Evolutionary conservation across 2,113 vertebrate genomes (phyloP), one percentile per base, ranked within the genome.

Genomic region (Campylomormyrus numenius): DNA sequence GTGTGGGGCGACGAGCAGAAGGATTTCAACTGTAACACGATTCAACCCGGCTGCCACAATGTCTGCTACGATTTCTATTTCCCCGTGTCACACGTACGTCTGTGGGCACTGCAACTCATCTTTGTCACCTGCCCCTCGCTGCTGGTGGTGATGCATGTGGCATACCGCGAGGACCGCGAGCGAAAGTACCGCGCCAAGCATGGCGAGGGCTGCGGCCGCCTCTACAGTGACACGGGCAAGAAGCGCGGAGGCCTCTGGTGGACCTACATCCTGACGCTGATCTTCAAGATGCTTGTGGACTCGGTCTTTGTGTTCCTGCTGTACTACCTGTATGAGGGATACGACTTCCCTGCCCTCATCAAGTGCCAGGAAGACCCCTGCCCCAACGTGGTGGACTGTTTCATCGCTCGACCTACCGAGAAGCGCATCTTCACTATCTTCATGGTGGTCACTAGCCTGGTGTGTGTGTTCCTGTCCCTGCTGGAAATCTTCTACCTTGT

Each of bases 91-190:
- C 98, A 99, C 9, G 95, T 99, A 90, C 97, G 98, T 8, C 97
- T 99, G 21, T 99, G 98, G 98, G 98, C 98, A 5, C 95, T 99
- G 91, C 98, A 99, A 95, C 98, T 99, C 93, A 99, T 99, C 96
- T 96, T 99, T 21, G 98, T 99, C 93, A 99, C 97, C 0, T 99
- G 98, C 88, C 98, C 98, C 0, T 99, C 98, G 0, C 92, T 99
- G 48, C 94, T 99, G 3, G 98, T 99, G 91, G 93, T 98, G 92
- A 97, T 99, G 97, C 98, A 99, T 0, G 98, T 99, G 50, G 96
- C 97, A 24, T 99, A 99, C 93, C 93, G 98, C 0, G 94, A 99
- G 46, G 97, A 97, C 62, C 95, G 95, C 45, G 96, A 98, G 66
- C 93, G 92, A 42, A 97, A 95, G 91, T 66, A 95, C 91, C 93